Percentiles rank a stretch among this genome's conserved stretches.
phyloP scores from a whole-genome alignment of 2,113 vertebrate species.

The Leucosticte australis region DNA sequence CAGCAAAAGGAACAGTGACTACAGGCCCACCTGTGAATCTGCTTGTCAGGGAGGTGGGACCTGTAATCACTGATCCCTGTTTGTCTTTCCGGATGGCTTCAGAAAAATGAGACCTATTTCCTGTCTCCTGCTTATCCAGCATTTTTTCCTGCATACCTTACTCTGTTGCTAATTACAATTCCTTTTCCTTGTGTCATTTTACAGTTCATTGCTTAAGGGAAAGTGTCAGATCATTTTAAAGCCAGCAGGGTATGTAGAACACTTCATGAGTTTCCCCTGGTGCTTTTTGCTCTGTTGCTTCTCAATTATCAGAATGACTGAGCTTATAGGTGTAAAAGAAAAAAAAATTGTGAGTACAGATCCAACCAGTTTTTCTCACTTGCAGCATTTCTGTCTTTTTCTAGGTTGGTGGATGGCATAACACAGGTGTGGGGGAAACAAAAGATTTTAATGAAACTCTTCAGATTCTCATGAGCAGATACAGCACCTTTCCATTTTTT shows the following conservation, averaged over 20 bases:
- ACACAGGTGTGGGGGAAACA: conserved; percentile 72
- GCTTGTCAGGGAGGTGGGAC: not conserved
- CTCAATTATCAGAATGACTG: not conserved
- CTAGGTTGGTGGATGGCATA: conserved; percentile 86
- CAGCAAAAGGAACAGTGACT: not conserved
- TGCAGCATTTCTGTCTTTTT: not conserved
- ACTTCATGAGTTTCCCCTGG: not conserved
- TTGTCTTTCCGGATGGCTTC: not conserved
- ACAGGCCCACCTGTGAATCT: not conserved
- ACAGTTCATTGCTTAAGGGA: not conserved
- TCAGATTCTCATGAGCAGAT: conserved; percentile 83
- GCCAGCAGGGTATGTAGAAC: not conserved
- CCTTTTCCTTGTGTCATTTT: not conserved
- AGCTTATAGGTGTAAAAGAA: not conserved
- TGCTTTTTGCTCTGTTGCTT: not conserved
- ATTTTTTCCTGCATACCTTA: not conserved
- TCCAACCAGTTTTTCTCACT: not conserved
- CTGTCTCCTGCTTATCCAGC: not conserved
- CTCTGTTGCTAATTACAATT: not conserved
- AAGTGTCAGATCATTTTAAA: not conserved
- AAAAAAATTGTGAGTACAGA: not conserved
- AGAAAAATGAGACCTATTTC: not conserved
- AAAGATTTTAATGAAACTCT: conserved; percentile 87
- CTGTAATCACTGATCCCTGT: not conserved
- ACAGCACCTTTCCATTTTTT: conserved; percentile 90